Base-by-base conservation (phyloP, 2,888 invertebrate species). In the Thymelicus lineola region DNA sequence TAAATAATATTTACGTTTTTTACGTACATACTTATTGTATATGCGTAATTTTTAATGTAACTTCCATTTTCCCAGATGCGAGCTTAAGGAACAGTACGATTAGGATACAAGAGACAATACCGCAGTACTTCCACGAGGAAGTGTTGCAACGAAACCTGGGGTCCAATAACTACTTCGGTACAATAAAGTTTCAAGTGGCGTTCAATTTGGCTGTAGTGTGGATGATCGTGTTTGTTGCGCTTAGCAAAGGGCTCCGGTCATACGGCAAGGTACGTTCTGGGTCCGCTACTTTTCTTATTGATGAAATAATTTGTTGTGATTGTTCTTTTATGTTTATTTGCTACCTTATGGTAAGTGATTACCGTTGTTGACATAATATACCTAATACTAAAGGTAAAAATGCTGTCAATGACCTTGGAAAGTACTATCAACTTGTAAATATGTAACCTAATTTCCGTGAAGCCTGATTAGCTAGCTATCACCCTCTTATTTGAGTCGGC, bases 161-260 rank as follows among this genome's bases (percentile, higher is more conserved):
- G 53, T 82, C 83, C 60, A 83, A 79, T 80, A 89, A 73, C 76
- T 90, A 79, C 61, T 95, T 95, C 68, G 96, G 96, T 36, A 95
- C 94, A 7, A 95, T 97, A 71, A 97, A 97, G 87, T 98, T 98
- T 88, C 97, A 98, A 94, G 95, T 98, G 74, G 97, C 98, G 3
- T 98, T 98, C 89, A 98, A 98, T 87, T 92, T 98, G 85, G 97
- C 97, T 0, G 96, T 98, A 6, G 96, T 98, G 28, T 98, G 98
- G 98, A 96, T 97, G 95, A 96, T 97, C 62, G 96, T 98, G 7
- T 98, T 98, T 82, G 95, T 98, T 28, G 96, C 97, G 58, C 94
- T 98, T 28, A 97, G 98, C 86, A 98, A 97, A 95, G 98, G 98
- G 71, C 89, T 98, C 55, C 95, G 97, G 77, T 97, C 97, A 0